Evolutionary conservation across 1,140 invertebrate species (phyloP), one percentile per base, ranked within the genome.

Genomic region (Caenorhabditis latens): DNA sequence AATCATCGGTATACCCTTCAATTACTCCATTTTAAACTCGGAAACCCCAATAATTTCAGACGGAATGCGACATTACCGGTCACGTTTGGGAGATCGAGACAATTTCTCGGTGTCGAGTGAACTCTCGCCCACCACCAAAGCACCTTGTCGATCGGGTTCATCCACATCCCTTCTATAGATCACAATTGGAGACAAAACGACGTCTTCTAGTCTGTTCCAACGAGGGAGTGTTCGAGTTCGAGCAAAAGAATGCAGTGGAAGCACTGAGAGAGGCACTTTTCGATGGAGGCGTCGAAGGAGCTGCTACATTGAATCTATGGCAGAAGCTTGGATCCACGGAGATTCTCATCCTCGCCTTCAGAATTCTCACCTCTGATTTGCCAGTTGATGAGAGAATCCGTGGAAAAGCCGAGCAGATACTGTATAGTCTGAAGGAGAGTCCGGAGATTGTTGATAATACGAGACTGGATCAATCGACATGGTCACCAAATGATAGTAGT

Each of bases 181-280:
- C 91, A 32, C 90, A 89, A 46, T 48, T 86, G 5, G 50, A 63
- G 57, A 84, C 86, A 6, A 40, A 65, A 11, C 83, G 58, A n/a
- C 79, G 79, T 24, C 87, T 91, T 65, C 63, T 84, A 53, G 84
- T 90, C 6, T 84, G 92, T 50, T 90, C 88, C 19, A 87, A 88
- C 16, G 87, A 90, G 87, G 89, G 90, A 24, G 83, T 91, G 4
- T 88, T 85, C 84, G 90, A 87, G 40, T 89, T 91, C 48, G 43
- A 67, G 8, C 90, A 91, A 53, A 48, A 57, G 11, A 87, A 85
- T 11, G 91, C 90, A 7, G 83, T 91, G 32, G 89, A 91, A 55
- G 55, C 87, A 14, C 84, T 90, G 9, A 85, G 90, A 4, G 61
- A 86, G n/a, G 86, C 86, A 8, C 21, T 88, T 9, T 71, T 82